Evolutionary conservation across 2,888 invertebrate genomes (phyloP).

Genomic region (Nephrocerus scutellatus): DNA sequence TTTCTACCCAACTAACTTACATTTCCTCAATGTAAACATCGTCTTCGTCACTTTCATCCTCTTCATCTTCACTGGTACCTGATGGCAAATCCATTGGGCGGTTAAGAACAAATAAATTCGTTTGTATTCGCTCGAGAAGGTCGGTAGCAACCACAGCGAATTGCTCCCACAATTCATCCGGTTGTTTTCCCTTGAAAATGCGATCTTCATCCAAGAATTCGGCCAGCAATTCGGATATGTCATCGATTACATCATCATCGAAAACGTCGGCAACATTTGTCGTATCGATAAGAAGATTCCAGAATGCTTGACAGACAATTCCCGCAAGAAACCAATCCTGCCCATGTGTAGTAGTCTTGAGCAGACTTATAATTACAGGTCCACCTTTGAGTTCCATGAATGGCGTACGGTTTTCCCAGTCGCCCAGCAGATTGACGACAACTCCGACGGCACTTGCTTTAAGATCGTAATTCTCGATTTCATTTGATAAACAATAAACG

Average conservation of each 20-base stretch:
- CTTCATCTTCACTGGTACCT: constrained; percentile 23
- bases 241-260: constrained; percentile 51
- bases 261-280: constrained; percentile 49
- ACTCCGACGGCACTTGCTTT: constrained; percentile 75
- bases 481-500: constrained; percentile 38
- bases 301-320: constrained; percentile 67
- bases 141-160: constrained; percentile 69
- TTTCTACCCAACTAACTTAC: constrained; percentile 15
- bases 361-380: constrained; percentile 50
- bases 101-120: constrained; percentile 22
- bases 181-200: constrained; percentile 41
- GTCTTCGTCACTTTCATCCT: constrained; percentile 31
- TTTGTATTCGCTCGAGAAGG: constrained; percentile 54
- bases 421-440: constrained; percentile 69
- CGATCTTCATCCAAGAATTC: constrained; percentile 57
- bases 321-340: constrained; percentile 64
- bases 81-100: constrained; percentile 14
- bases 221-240: constrained; percentile 51
- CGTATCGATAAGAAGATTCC: constrained; percentile 61
- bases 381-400: constrained; percentile 52
- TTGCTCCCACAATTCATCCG: constrained; percentile 59
- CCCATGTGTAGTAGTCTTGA: constrained; percentile 53
- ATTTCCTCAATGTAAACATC: constrained; percentile 40
- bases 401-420: constrained; percentile 51
- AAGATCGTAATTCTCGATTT: constrained; percentile 55